Percentiles rank a stretch among this genome's conserved stretches.
Conservation (phyloP, 2,888 invertebrate genomes). For the Drosophila mimica region DNA sequence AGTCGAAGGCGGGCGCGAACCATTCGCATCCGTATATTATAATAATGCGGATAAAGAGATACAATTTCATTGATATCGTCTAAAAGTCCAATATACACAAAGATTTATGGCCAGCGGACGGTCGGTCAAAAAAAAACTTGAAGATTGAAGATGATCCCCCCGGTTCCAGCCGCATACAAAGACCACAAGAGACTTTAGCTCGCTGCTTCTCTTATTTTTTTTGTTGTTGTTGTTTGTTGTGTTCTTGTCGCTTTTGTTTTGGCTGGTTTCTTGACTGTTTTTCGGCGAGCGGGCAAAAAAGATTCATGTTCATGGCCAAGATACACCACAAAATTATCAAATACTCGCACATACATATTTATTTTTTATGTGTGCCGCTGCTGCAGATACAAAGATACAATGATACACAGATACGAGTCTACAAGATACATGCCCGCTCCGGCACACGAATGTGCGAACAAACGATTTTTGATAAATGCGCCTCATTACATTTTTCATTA, state of each 20-base stretch:
- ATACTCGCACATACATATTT: conserved; percentile 59
- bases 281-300: conserved; percentile 48
- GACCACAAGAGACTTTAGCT: conserved; percentile 42
- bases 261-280: conserved; percentile 21
- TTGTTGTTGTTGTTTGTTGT: conserved; percentile 10
- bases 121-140: conserved; percentile 43
- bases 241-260: conserved; percentile 47
- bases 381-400: conserved; percentile 45
- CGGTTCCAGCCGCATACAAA: conserved; percentile 43
- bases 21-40: conserved; percentile 82
- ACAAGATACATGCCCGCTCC: conserved; percentile 40
- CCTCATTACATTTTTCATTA: conserved; percentile 75
- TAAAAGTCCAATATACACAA: conserved; percentile 84
- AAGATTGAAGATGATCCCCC: conserved; percentile 65
- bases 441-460: conserved; percentile 49
- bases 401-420: conserved; percentile 43
- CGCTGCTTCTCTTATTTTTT: conserved; percentile 25
- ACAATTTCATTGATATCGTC: conserved; percentile 85
- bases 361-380: conserved; percentile 65
- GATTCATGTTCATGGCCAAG: conserved; percentile 74
- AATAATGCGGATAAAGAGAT: conserved; percentile 85
- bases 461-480: conserved; percentile 80
- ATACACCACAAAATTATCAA: conserved; percentile 73
- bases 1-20: conserved; percentile 49
- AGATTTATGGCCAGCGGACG: conserved; percentile 82